Evolutionary conservation across 2,113 vertebrate species (phyloP), one percentile per base, ranked within the genome.

Genomic region (Regulus satrapa): DNA sequence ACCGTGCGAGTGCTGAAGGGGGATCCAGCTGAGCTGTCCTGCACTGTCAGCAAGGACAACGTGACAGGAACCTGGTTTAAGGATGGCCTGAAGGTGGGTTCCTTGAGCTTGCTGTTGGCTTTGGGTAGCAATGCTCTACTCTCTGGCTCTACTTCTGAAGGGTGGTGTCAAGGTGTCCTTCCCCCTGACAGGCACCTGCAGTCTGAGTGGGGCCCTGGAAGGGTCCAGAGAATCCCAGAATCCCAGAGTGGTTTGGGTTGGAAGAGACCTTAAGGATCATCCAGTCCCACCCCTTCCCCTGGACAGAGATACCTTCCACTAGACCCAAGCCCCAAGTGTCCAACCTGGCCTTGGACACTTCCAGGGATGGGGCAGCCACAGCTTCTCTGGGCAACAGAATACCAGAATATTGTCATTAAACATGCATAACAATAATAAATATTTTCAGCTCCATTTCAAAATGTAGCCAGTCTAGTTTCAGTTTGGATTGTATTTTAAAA

Each of bases 11-110:
- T 98, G 36, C 85, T 96, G 58, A 98, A 98, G 59, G 98, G 98
- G 6, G 97, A 98, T 19, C 87, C 97, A 14, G 95, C 97, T 19
- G 95, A 98, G 49, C 92, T 99, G n/a, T 97, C 97, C 52, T 99
- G 98, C 81, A 97, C 86, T 66, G 97, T 99, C 89, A 98, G 96
- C 92, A 98, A 89, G 19, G 95, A 98, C 20, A 94, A 98, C 1
- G 97, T 98, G 73, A 97, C 98, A 4, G 98, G 98, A 31, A 62
- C 97, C 73, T 99, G 99, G 99, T 98, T 98, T 95, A 99, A 99
- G 89, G 98, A 99, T 55, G 99, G 98, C 12, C 91, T 97, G 41
- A 96, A 99, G 98, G 99, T 99, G 94, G 74, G 81, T 29, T 71
- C 40, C 52, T 69, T 12, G 34, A 26, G 18, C 55, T 87, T 48